Evolutionary conservation across 2,797 vertebrate genomes (phyloP), one percentile per base, ranked within the genome.

Genomic region (Scolopax rusticola): DNA sequence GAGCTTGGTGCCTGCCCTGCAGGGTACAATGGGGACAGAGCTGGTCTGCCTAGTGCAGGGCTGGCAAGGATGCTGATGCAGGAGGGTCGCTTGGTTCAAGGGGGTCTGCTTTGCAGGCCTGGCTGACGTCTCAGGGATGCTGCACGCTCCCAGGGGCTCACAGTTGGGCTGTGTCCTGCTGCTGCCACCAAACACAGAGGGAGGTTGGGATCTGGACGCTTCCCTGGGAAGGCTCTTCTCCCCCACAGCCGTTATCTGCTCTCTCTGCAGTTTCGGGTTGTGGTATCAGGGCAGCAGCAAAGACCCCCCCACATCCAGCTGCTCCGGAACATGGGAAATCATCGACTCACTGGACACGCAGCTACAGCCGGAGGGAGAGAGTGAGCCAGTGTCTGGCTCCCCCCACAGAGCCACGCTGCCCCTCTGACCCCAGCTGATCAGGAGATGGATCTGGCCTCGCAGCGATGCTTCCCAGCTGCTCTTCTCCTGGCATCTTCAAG

Each of bases 241-340:
- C 64, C 84, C 53, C 81, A 38, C 32, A 1, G 68, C 54, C 3
- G 0, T 48, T 82, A 53, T 68, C 93, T 85, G 75, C 91, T 96
- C 75, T 94, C 54, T 82, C 94, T 87, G 76, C 97, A 99, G 99
- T 96, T 99, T 99, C 96, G 98, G 98, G 81, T 98, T 98, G 64
- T 99, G 99, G 98, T 98, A 99, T 40, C 97, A 97, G 38, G 97
- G 97, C 78, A 97, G 97, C 96, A 96, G 96, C 95, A 90, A 90
- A 56, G 97, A 98, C 8, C 32, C 94, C 95, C 79, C 96, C 92
- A 41, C 96, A 6, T 95, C 97, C 94, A 79, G 74, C 90, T 80
- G 93, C 97, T 97, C 98, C 0, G 98, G 98, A 83, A 95, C 96
- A 61, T 99, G 99, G 99, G 99, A 99, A 94, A 98, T 99, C 96